Conservation (phyloP, 2,888 invertebrate genomes). For the Cistogaster globosa region DNA sequence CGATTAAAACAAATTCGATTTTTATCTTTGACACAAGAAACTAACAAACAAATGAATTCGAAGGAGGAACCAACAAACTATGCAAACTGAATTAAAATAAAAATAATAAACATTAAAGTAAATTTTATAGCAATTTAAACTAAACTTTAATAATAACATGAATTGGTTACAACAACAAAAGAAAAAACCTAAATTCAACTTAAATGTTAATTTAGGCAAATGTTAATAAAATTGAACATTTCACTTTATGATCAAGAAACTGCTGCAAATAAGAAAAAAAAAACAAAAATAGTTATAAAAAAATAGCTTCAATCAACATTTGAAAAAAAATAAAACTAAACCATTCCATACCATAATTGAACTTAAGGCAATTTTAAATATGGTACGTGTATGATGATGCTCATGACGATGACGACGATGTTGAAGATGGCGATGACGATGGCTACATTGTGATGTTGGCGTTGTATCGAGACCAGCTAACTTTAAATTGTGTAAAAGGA, state of each 20-base stretch:
- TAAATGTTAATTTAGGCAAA: constrained; percentile 67
- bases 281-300: neutral
- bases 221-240: constrained; percentile 65
- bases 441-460: constrained; percentile 46
- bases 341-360: constrained; percentile 68
- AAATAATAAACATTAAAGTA: constrained; percentile 63
- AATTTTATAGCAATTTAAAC: constrained; percentile 60
- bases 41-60: constrained; percentile 43
- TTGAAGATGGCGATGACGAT: constrained; percentile 27
- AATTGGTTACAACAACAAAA: constrained; percentile 31
- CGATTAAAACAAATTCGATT: constrained; percentile 59
- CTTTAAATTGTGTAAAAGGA: constrained; percentile 64
- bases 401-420: constrained; percentile 36
- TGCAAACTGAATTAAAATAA: constrained; percentile 5
- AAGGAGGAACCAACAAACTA: constrained; percentile 32
- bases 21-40: constrained; percentile 57
- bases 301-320: constrained; percentile 43
- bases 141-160: constrained; percentile 58
- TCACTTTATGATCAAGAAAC: constrained; percentile 64
- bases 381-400: constrained; percentile 69
- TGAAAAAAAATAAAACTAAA: constrained; percentile 56
- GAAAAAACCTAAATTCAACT: neutral
- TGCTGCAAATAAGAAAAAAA: constrained; percentile 1
- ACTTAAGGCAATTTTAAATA: constrained; percentile 70
- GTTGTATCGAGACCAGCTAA: constrained; percentile 55